These are phyloP conservation scores for Ochropleura leucogaster DNA, from an alignment of 2,888 invertebrate genomes.

Conservation along the genomic window DNA sequence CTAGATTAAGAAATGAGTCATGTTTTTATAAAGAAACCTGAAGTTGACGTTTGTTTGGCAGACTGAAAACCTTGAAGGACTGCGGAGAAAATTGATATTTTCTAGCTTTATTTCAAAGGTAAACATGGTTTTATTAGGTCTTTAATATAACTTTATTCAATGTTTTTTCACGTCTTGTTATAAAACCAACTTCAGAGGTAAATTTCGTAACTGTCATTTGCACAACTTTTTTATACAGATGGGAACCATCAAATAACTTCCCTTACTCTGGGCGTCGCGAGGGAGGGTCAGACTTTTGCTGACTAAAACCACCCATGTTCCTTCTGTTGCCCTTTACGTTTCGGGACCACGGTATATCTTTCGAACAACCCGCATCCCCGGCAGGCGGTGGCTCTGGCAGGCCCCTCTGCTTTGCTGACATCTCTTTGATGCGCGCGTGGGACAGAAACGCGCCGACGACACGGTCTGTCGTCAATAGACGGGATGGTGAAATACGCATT, in stretches of 20 bases:
- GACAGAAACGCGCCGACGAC: too few species aligned
- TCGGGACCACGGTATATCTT: too few species aligned
- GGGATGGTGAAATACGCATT: too few species aligned
- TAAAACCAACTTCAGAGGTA: background rate
- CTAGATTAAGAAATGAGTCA: slow-evolving; percentile 23
- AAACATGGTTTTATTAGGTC: background rate
- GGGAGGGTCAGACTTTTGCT: too few species aligned
- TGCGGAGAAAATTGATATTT: background rate
- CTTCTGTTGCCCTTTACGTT: too few species aligned
- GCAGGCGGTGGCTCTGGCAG: too few species aligned
- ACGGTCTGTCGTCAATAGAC: too few species aligned
- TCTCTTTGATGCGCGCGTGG: too few species aligned
- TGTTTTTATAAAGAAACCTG: slow-evolving; percentile 19
- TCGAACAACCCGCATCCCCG: too few species aligned
- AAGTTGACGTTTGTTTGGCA: background rate
- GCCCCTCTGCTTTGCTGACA: too few species aligned
- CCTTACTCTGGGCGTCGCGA: too few species aligned
- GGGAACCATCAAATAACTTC: background rate
- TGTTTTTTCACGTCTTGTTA: background rate
- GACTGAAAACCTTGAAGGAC: background rate
- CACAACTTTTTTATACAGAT: background rate
- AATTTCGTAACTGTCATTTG: background rate
- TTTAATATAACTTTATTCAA: background rate
- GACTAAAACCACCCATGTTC: too few species aligned
- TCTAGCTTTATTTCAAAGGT: background rate